A percentile compares a stretch with the other conserved stretches of the same genome.
Conservation (phyloP, 2,888 invertebrate species). For the Protonemura montana region DNA sequence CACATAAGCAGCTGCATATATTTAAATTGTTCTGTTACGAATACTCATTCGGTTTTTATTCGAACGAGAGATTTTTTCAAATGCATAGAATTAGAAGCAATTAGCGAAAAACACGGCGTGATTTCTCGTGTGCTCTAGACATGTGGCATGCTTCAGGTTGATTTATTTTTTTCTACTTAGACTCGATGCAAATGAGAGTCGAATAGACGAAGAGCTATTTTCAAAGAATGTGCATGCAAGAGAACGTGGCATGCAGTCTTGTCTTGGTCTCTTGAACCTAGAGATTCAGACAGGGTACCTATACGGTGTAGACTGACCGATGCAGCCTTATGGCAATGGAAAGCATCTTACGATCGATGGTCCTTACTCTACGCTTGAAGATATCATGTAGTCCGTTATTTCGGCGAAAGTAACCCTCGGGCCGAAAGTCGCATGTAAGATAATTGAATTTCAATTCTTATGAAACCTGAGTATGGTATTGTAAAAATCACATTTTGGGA, state of each 20-base stretch:
- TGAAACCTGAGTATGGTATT: conserved; percentile 3
- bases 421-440: background rate
- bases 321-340: background rate
- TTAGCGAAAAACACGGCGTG: background rate
- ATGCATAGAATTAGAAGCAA: background rate
- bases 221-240: background rate
- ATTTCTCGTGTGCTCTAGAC: background rate
- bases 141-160: background rate
- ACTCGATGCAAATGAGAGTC: background rate
- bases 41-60: background rate
- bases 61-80: background rate
- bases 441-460: conserved; percentile 24
- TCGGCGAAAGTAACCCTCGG: conserved; percentile 33
- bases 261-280: background rate
- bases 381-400: background rate
- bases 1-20: background rate
- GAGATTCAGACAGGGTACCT: no score
- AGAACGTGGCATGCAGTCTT: background rate
- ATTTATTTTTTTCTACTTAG: background rate
- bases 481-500: background rate
- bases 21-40: background rate
- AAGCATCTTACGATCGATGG: background rate
- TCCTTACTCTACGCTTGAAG: background rate
- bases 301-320: background rate
- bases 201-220: no score